Evolutionary conservation across 92 coral and sea anemone species (phyloP), one percentile per base, ranked within the genome.

Genomic region (Porites evermanni): DNA sequence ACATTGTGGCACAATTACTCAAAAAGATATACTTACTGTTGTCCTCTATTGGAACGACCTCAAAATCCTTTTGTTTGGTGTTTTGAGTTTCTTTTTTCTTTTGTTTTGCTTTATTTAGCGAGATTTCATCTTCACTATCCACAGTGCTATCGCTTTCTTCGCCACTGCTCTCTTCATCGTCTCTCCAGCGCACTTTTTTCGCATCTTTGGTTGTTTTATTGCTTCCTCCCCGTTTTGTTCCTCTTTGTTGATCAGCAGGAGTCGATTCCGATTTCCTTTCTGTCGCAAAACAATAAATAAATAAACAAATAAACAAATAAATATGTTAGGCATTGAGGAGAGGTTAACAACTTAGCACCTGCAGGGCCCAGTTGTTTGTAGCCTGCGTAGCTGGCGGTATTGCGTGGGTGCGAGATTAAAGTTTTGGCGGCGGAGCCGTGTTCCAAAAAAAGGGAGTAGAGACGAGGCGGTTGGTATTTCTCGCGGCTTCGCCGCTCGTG

Each of bases 121-220:
- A 26, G 85, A 91, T 88, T 23, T 93, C 94, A 14, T 97, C 93
- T 68, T 95, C 98, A 52, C 98, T 95, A 44, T 93, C 96, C 51
- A 88, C 38, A 26, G 81, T 90, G 64, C 96, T 90, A 58, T 92
- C 94, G 64, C 89, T 79, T 0, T 89, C 95, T 67, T 86, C 86
- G 60, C 78, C 59, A 63, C 67, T 72, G 53, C 87, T 85, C 59
- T 89, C 87, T 9, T 84, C 86, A 10, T 79, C 83, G 70, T 78
- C 81, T 80, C 47, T 67, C 65, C 68, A 73, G 2, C 87, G 80
- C 14, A 50, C 56, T 72, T 83, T 83, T 74, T 83, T 83, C 21
- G 51, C 59, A 2, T 82, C 65, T 5, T 78, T 52, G 21, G 63
- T 9, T 50, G 44, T 26, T 73, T 59, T 54, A 0, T 26, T 53